Evolutionary conservation across 2,888 invertebrate genomes (phyloP), one percentile per base, ranked within the genome.

Genomic region (Chromoteleia sp.): DNA sequence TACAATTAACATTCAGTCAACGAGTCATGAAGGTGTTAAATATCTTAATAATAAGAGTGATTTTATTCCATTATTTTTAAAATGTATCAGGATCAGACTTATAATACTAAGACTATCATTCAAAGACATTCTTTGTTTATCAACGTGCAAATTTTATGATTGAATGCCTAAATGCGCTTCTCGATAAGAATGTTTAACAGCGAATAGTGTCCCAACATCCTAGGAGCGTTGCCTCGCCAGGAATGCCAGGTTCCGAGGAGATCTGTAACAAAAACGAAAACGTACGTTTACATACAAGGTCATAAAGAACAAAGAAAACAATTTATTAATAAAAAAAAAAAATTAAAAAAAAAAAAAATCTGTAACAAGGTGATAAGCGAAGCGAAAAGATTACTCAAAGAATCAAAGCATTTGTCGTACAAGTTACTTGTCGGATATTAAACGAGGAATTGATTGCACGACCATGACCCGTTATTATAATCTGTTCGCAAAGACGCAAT

Each of bases 91-190:
- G 15, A 41, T 75, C 67, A 68, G 58, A 76, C 68, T 75, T 75
- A 41, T 50, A 45, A 56, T 21, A 10, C 68, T 68, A 59, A 61
- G 59, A 68, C 76, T 67, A 68, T 76, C 12, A 2, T 45, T 63
- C 7, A 63, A 56, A 56, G 58, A 54, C 14, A 29, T 52, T 50
- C 8, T 14, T 68, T 74, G 15, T 54, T n/a, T 63, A 50, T 67
- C 29, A 59, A 76, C 43, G 67, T 76, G 52, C 50, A 17, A 56
- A 41, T 61, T 61, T 39, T 10, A 61, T 56, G 33, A 33, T 71
- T n/a, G 15, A 61, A 68, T 68, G 67, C 67, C 70, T 77, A 77
- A 77, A 77, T 77, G 77, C 77, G 45, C 58, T 77, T 70, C 8
- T 45, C 63, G 43, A 21, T 50, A 56, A 61, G 61, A 77, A 77